Evolutionary conservation across 2,113 vertebrate genomes (phyloP).

Genomic region (Ondatra zibethicus): DNA sequence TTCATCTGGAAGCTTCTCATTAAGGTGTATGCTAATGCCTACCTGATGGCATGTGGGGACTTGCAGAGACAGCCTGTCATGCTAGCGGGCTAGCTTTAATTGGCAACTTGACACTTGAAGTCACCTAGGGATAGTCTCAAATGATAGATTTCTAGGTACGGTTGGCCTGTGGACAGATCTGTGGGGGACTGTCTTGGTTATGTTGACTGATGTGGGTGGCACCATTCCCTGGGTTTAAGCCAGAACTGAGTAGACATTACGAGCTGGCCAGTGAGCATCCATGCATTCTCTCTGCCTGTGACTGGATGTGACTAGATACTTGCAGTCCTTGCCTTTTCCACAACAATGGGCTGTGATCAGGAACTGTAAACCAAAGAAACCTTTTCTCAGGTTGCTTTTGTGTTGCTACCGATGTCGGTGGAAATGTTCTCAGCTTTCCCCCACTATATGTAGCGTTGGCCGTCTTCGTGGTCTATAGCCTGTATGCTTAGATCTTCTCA

Average conservation of each 20-base stretch:
- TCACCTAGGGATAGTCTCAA: neutral
- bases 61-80: neutral
- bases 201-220: neutral
- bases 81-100: neutral
- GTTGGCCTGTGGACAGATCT: neutral
- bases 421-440: neutral
- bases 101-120: neutral
- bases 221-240: neutral
- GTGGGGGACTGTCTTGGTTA: neutral
- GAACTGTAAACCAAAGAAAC: neutral
- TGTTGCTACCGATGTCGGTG: neutral
- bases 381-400: neutral
- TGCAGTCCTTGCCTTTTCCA: neutral
- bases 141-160: neutral
- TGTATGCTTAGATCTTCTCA: too few species aligned
- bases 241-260: neutral
- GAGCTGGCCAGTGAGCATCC: neutral
- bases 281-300: neutral
- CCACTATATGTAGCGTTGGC: neutral
- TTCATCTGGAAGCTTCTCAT: conserved; percentile 3
- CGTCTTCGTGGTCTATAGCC: neutral
- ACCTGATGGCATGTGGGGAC: neutral
- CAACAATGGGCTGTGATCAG: neutral
- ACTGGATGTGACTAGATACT: too few species aligned
- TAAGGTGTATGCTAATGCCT: conserved; percentile 4